Base-by-base conservation (phyloP, 2,888 invertebrate genomes). In the Apodemia hepburni region DNA sequence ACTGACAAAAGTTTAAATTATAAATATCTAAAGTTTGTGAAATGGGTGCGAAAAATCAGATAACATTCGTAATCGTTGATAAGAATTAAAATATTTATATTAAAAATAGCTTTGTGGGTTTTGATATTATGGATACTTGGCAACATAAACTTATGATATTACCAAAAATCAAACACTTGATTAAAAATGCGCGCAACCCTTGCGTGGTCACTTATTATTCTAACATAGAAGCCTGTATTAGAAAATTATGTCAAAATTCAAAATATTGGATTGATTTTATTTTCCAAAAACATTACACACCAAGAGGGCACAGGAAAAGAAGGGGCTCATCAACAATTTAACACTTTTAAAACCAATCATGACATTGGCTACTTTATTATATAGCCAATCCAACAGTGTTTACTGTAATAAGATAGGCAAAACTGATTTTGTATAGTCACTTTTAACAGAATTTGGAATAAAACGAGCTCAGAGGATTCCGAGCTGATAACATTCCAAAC, bases 171-270 rank as follows among this genome's bases (percentile, higher is more conserved):
- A 38, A 3, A 38, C 12, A 4, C 75, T 70, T 66, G 42, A 73
- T 69, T 69, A 77, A 72, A 86, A 87, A 87, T 86, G 86, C 86
- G 82, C 80, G 77, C 75, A 81, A 78, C 78, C 75, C 77, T 79
- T 79, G 76, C 75, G 69, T 73, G 59, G 59, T 51, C 49, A 70
- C 68, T 72, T 59, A 58, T 59, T 61, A 42, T 42, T 58, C 64
- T 57, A 17, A 58, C 18, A 57, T 38, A 18, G 22, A 38, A 60
- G 27, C 54, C 22, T 54, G 22, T 33, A 51, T 35, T 42, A 38
- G 17, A 61, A 61, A 57, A 45, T 29, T n/a, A 54, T 11, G 54
- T 27, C 57, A 57, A 22, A 47, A 1, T 47, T 47, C 6, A 3
- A 2, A 12, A 47, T 38, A 38, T 38, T 38, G 11, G 12, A 3